Evolutionary conservation across 2,113 vertebrate species (phyloP), one percentile per base, ranked within the genome.

Genomic region (Mastomys natalensis): DNA sequence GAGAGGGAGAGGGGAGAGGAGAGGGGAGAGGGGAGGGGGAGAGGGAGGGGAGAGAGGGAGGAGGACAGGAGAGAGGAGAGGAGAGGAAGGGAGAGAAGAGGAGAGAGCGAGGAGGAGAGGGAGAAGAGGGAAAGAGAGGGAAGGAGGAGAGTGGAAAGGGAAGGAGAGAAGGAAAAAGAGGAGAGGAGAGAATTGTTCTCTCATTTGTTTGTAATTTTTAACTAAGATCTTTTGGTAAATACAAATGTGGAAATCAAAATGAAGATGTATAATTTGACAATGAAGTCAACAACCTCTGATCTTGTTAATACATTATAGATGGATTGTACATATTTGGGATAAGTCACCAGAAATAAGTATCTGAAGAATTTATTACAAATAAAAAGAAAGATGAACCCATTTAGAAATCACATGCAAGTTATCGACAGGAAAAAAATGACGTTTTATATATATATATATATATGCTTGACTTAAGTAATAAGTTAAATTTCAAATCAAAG

Each of bases 401-500:
- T 87, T 70, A 55, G 31, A 91, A 91, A n/a, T 29, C 37, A 11
- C 72, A 29, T 1, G 11, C 66, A 77, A 58, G 11, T 91, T 88
- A 78, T 58, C 53, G 89, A 93, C 3, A 9, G 10, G 15, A 48
- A 77, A 86, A 93, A 94, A 51, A n/a, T n/a, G n/a, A n/a, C n/a
- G n/a, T n/a, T 31, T 94, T 85, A 60, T 81, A 85, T 37, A 80
- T 60, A 26, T n/a, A 26, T 60, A 64, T 94, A 76, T 15, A 55
- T n/a, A 40, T 72, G 15, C 15, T 92, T 53, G 77, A 53, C 6
- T 66, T 73, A 58, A 48, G 12, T 40, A 82, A 51, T 37, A 93
- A 89, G 77, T 70, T 94, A 60, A 87, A 89, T 62, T 81, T 1
- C 81, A 80, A 66, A 74, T 93, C 78, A 89, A 94, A 90, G 53